Base-by-base conservation (phyloP, 2,888 invertebrate genomes). In the Psylliodes chrysocephalus region DNA sequence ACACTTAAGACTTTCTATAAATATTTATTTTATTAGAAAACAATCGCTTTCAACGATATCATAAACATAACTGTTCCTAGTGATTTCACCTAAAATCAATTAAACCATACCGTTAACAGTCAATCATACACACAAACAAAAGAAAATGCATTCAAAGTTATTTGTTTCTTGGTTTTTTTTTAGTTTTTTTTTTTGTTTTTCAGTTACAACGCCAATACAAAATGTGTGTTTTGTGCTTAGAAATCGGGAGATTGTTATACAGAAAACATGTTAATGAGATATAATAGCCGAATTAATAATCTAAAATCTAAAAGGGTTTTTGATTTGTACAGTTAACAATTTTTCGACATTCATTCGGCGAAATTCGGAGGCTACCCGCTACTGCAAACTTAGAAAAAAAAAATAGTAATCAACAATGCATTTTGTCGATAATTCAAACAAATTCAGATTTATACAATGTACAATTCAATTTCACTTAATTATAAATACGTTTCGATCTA, bases 121-220 rank as follows among this genome's bases (percentile, higher is more conserved):
- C 72, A 70, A 71, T 67, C 73, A 68, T 71, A 63, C 68, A 72
- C 73, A 64, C 72, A 69, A 64, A 71, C 67, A 62, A 70, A 49
- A 30, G 15, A 67, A 68, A 70, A 67, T 69, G 68, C 69, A 66
- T 71, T 66, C 64, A 65, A 61, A 49, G 17, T 49, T 49, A n/a
- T n/a, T n/a, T n/a, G n/a, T n/a, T n/a, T n/a, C n/a, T n/a, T n/a
- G n/a, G n/a, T n/a, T n/a, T n/a, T n/a, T n/a, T n/a, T n/a, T 44
- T 19, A 7, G 46, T 63, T 57, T 44, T 63, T 57, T 44, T 53
- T 33, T 46, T 54, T 61, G n/a, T 64, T 59, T 52, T 35, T 33
- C 33, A 54, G 44, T 62, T 49, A 59, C 47, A 55, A 47, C 59
- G 53, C 62, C 51, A 54, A 57, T 57, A 62, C 51, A 64, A 59